Evolutionary conservation across 30 jellyfish, hydroid and myxozoan genomes (phyloP).

Genomic region (Chironex yamaguchii): DNA sequence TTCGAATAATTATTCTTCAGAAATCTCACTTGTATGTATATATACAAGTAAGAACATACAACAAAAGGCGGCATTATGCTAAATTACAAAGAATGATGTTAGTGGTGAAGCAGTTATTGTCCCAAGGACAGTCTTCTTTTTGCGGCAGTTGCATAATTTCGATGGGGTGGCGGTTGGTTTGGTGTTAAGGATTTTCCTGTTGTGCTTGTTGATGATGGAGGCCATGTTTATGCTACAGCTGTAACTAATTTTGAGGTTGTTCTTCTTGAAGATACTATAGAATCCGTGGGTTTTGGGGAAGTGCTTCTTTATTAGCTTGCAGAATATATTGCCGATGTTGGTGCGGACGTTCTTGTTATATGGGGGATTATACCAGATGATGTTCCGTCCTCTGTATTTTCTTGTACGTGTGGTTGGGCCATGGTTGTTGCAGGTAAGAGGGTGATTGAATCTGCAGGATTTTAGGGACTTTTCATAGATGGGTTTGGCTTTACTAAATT

Average conservation of each 20-base stretch:
- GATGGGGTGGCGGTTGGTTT: not conserved
- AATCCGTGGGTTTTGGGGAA: constrained; percentile 58
- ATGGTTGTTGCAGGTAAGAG: constrained; percentile 37
- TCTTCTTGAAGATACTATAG: constrained; percentile 54
- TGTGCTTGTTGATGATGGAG: constrained; percentile 35
- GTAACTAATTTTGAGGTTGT: constrained; percentile 50
- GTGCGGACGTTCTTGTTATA: constrained; percentile 71
- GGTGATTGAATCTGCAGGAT: constrained; percentile 23
- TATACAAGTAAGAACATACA: too few species aligned
- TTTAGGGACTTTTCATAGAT: constrained; percentile 65
- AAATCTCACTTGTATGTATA: too few species aligned
- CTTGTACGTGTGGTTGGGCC: not conserved
- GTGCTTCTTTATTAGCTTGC: constrained; percentile 38
- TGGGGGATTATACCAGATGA: constrained; percentile 73
- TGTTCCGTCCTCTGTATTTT: constrained; percentile 37
- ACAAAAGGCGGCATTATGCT: too few species aligned
- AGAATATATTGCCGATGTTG: constrained; percentile 65
- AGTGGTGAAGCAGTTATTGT: constrained; percentile 53
- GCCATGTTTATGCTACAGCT: constrained; percentile 60
- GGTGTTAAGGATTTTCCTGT: constrained; percentile 34
- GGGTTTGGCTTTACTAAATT: constrained; percentile 67
- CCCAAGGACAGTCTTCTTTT: constrained; percentile 36
- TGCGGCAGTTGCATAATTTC: constrained; percentile 69
- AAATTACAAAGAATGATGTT: too few species aligned
- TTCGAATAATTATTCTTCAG: too few species aligned